A percentile compares a stretch with the other conserved stretches of the same genome.
Conservation (phyloP, 2,113 vertebrate species). For the Paratilapia polleni region DNA sequence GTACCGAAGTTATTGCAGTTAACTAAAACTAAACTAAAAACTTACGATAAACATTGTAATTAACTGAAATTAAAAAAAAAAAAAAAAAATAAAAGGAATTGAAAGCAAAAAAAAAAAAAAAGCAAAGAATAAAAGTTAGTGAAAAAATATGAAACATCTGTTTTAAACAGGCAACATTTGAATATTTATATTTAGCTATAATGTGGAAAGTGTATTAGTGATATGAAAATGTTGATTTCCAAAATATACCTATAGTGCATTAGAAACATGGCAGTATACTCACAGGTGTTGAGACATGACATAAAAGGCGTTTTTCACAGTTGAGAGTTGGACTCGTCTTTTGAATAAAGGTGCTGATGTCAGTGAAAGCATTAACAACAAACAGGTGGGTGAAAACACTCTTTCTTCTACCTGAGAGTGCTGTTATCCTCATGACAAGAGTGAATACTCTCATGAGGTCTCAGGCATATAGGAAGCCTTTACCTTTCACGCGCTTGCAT, state of each 20-base stretch:
- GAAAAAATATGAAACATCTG: too few species aligned
- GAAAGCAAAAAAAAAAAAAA: too few species aligned
- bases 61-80: not conserved
- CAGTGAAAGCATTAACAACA: not conserved
- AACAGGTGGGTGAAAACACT: not conserved
- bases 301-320: not conserved
- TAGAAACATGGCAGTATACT: not conserved
- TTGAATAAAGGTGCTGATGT: not conserved
- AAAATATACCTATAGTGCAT: not conserved
- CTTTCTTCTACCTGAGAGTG: too few species aligned
- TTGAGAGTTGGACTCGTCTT: not conserved
- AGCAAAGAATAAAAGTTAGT: too few species aligned
- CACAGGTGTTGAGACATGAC: not conserved
- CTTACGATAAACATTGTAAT: not conserved
- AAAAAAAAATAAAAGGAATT: too few species aligned
- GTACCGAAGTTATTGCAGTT: not conserved
- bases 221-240: not conserved
- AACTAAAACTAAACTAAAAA: not conserved
- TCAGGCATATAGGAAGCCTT: conserved; percentile 25
- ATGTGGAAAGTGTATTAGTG: not conserved
- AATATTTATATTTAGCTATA: not conserved
- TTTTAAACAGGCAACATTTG: not conserved
- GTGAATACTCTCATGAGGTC: conserved; percentile 69
- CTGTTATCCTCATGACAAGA: conserved; percentile 64
- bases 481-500: conserved; percentile 70